A percentile compares a stretch with the other conserved stretches of the same genome.
Conservation (phyloP, 1,140 invertebrate genomes). For the Leptonema lineaticorne region DNA sequence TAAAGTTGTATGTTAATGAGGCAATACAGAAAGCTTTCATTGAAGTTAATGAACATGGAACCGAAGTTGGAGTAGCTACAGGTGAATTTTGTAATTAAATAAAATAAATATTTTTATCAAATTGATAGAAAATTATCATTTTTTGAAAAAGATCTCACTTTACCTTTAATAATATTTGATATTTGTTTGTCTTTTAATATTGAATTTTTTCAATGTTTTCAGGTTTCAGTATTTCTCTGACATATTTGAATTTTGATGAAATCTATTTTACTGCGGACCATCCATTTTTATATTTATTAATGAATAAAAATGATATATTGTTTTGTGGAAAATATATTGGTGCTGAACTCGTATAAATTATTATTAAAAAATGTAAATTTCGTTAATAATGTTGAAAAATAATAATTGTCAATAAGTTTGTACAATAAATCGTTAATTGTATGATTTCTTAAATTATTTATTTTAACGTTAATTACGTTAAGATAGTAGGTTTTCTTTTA, state of each 20-base stretch:
- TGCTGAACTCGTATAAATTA: too few species aligned
- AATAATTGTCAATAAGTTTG: too few species aligned
- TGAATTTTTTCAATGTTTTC: neutral
- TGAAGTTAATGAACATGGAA: slow-evolving; percentile 73
- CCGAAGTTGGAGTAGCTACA: slow-evolving; percentile 74
- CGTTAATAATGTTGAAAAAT: too few species aligned
- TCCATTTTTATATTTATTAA: neutral
- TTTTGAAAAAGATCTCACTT: too few species aligned
- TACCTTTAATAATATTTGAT: too few species aligned
- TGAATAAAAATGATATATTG: neutral
- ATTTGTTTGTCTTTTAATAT: neutral
- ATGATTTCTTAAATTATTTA: too few species aligned
- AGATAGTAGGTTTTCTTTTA: too few species aligned
- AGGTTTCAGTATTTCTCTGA: neutral
- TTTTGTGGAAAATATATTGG: neutral
- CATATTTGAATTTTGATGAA: neutral
- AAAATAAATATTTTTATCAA: neutral
- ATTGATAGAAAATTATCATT: neutral
- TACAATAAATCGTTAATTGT: too few species aligned
- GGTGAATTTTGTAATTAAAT: slow-evolving; percentile 48
- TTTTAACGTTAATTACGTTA: too few species aligned
- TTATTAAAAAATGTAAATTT: too few species aligned
- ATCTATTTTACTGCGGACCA: slow-evolving; percentile 2
- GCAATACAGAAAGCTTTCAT: slow-evolving; percentile 73
- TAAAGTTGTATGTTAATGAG: slow-evolving; percentile 50